Evolutionary conservation across 2,797 vertebrate genomes (phyloP), one percentile per base, ranked within the genome.

Genomic region (Rhinella marina): DNA sequence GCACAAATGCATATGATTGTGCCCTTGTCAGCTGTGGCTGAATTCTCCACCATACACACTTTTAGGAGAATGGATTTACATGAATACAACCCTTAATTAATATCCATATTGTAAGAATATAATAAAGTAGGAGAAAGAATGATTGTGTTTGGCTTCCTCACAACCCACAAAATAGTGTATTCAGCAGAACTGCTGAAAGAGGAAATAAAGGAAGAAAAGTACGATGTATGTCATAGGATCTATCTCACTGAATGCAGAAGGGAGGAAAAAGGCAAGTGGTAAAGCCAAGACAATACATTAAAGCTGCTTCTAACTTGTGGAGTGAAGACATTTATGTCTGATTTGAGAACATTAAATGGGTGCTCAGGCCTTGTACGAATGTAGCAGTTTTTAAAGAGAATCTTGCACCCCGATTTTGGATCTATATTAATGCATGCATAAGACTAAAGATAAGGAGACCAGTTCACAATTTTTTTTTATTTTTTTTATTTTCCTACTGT

Each of bases 151-250:
- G 70, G 62, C 25, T 56, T 70, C 48, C 56, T 27, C 64, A 29
- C 64, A 70, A 25, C 48, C 73, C 25, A 29, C 48, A 70, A 70
- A 56, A 70, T 68, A 17, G 25, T 52, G 64, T 12, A 68, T 27
- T 83, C 64, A 83, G 64, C 81, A 56, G 81, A 83, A 83, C n/a
- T 25, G 64, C 48, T 83, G 25, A 70, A 56, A 56, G 25, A 70
- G 29, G 3, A 25, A 70, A 54, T 27, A 56, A 70, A n/a, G 41
- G 41, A 75, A 50, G 21, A 50, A 19, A 50, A 23, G 41, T 6
- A 50, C 8, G 14, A 1, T 11, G 52, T 54, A 61, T 82, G 41
- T 82, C 59, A 41, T 29, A 21, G 3, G 17, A 57, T 80, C 81
- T 73, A 62, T 82, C 32, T 83, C 61, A 62, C 72, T n/a, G 19